Evolutionary conservation across 2,797 vertebrate genomes (phyloP).

Genomic region (Coracias cyanogaster): DNA sequence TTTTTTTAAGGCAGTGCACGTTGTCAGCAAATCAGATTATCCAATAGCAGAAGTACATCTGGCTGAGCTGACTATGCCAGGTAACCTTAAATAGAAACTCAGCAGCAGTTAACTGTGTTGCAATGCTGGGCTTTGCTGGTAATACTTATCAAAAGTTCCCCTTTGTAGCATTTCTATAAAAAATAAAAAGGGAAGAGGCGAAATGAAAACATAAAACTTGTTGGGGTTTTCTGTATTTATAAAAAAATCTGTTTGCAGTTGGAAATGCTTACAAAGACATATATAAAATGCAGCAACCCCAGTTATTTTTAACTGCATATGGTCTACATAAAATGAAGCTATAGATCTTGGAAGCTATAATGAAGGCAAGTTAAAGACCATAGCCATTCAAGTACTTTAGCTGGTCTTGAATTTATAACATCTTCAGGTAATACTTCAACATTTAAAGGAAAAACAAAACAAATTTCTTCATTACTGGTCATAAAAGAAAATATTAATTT

Average conservation of each 20-base stretch:
- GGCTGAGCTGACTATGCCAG: slow-evolving; percentile 75
- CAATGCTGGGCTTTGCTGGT: slow-evolving; percentile 74
- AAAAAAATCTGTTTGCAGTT: slow-evolving; percentile 67
- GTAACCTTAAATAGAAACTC: slow-evolving; percentile 83
- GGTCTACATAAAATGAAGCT: slow-evolving; percentile 72
- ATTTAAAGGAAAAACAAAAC: slow-evolving; percentile 15
- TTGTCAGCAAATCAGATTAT: slow-evolving; percentile 85
- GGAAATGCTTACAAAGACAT: slow-evolving; percentile 75
- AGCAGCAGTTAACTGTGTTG: slow-evolving; percentile 70
- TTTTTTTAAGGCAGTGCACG: slow-evolving; percentile 71
- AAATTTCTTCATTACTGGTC: not conserved
- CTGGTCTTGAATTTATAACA: slow-evolving; percentile 16
- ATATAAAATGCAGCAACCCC: slow-evolving; percentile 72
- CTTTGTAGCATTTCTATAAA: slow-evolving; percentile 83
- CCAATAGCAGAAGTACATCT: slow-evolving; percentile 80
- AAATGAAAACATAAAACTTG: slow-evolving; percentile 76
- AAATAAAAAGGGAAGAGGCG: slow-evolving; percentile 86
- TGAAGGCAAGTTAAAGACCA: slow-evolving; percentile 50
- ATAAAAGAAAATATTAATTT: slow-evolving; percentile 17
- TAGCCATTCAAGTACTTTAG: slow-evolving; percentile 22
- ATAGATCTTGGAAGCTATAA: slow-evolving; percentile 57
- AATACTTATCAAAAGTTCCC: slow-evolving; percentile 80
- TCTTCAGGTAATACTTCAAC: slow-evolving; percentile 26
- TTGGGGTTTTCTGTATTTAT: slow-evolving; percentile 67
- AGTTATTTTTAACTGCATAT: slow-evolving; percentile 73